These are phyloP conservation scores for Spialia ferax DNA, from an alignment of 2,888 invertebrate species.

Conservation along the genomic window DNA sequence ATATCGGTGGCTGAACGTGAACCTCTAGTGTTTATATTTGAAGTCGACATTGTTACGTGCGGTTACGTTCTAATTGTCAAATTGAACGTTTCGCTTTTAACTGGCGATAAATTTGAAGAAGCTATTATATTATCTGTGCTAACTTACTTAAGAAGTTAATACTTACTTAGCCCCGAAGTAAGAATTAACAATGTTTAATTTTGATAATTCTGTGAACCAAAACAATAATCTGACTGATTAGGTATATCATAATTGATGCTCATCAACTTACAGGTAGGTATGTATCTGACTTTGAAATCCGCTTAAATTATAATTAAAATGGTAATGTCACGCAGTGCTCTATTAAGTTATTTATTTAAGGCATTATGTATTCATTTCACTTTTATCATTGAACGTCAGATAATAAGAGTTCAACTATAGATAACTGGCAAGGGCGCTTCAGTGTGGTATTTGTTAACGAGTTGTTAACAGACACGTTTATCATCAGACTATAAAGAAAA, in stretches of 20 bases:
- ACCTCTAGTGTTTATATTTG: neutral
- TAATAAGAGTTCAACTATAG: slow-evolving; percentile 51
- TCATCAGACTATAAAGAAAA: slow-evolving; percentile 27
- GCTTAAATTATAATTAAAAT: neutral
- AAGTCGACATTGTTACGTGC: slow-evolving; percentile 16
- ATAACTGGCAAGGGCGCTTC: slow-evolving; percentile 49
- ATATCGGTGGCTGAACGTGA: no score
- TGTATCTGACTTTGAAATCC: neutral
- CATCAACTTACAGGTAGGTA: no score
- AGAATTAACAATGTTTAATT: neutral
- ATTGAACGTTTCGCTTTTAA: neutral
- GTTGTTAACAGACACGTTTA: slow-evolving; percentile 34
- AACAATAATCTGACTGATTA: neutral
- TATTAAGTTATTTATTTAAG: slow-evolving; percentile 19
- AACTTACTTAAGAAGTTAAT: neutral
- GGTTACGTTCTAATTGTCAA: slow-evolving; percentile 36
- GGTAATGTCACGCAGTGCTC: neutral
- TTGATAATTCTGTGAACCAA: neutral
- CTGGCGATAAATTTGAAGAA: neutral
- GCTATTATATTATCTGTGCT: neutral
- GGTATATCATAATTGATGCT: neutral
- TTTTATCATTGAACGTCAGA: slow-evolving; percentile 52
- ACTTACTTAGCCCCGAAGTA: neutral
- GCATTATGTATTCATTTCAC: slow-evolving; percentile 41
- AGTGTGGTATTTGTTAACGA: slow-evolving; percentile 46